Conservation (phyloP, 1,140 invertebrate genomes). For the Pachyrhynchus sulphureomaculatus region DNA sequence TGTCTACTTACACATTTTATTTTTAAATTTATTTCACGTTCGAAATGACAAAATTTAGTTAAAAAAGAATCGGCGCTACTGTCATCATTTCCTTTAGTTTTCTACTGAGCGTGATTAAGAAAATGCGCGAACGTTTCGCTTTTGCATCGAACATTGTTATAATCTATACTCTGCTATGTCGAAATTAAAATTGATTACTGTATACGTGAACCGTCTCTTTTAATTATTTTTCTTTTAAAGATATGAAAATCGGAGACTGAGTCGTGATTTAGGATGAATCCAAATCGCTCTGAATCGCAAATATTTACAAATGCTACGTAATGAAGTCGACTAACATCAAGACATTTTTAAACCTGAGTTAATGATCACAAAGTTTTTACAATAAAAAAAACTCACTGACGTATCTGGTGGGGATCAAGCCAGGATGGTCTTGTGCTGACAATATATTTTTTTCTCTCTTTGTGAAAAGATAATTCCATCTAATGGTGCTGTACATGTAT, state of each 20-base stretch:
- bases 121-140: constrained; percentile 30
- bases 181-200: constrained; percentile 39
- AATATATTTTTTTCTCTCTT: too few relatives aligned
- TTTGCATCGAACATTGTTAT: constrained; percentile 33
- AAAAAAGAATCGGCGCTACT: constrained; percentile 10
- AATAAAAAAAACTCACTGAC: too few relatives aligned
- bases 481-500: too few relatives aligned
- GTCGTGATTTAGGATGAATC: neutral
- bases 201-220: constrained; percentile 21
- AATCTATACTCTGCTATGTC: constrained; percentile 26
- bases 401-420: too few relatives aligned
- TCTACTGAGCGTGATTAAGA: constrained; percentile 33
- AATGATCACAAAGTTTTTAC: too few relatives aligned
- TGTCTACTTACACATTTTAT: too few relatives aligned
- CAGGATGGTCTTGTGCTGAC: too few relatives aligned
- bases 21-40: too few relatives aligned
- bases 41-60: too few relatives aligned
- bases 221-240: constrained; percentile 25
- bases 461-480: too few relatives aligned
- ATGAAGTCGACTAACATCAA: too few relatives aligned
- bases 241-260: neutral
- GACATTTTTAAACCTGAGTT: too few relatives aligned
- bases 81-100: constrained; percentile 17
- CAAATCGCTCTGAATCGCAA: neutral
- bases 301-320: neutral